Conservation (phyloP, 2,797 vertebrate species). For the Ptychadena robeensis region DNA sequence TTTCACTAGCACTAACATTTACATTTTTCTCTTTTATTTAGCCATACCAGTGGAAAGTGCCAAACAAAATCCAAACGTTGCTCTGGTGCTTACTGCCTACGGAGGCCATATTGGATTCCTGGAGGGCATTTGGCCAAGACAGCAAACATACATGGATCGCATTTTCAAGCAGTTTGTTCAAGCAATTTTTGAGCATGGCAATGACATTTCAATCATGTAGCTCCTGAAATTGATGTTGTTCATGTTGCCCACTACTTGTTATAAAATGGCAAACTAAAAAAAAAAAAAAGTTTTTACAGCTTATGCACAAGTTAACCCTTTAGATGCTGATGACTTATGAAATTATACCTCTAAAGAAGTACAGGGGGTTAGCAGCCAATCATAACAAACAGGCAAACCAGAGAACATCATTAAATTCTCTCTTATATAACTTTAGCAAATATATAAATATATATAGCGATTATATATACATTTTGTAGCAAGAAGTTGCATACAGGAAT, state of each 20-base stretch:
- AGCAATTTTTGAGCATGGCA: slow-evolving; percentile 90
- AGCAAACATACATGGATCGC: slow-evolving; percentile 97
- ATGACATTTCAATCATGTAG: slow-evolving; percentile 78
- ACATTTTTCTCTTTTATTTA: slow-evolving; percentile 63
- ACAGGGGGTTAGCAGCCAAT: slow-evolving; percentile 68
- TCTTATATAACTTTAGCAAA: slow-evolving; percentile 69
- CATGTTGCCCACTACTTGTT: not conserved
- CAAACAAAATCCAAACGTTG: slow-evolving; percentile 95
- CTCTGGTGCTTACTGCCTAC: slow-evolving; percentile 91
- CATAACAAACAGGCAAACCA: slow-evolving; percentile 67
- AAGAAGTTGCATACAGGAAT: slow-evolving; percentile 70
- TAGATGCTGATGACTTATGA: slow-evolving; percentile 43
- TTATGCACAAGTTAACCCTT: slow-evolving; percentile 63
- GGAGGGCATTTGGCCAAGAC: slow-evolving; percentile 94
- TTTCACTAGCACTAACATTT: not conserved
- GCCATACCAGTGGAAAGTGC: slow-evolving; percentile 93
- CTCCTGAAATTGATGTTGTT: slow-evolving; percentile 46
- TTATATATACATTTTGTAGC: slow-evolving; percentile 70
- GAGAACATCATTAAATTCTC: slow-evolving; percentile 69
- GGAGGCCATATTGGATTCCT: slow-evolving; percentile 98
- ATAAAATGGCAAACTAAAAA: slow-evolving; percentile 63
- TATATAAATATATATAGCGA: slow-evolving; percentile 53
- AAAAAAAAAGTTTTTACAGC: slow-evolving; percentile 65
- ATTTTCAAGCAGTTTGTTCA: slow-evolving; percentile 97
- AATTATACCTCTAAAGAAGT: slow-evolving; percentile 56